These are phyloP conservation scores for Calosoma granatense DNA, from an alignment of 1,140 invertebrate species.

Conservation along the genomic window DNA sequence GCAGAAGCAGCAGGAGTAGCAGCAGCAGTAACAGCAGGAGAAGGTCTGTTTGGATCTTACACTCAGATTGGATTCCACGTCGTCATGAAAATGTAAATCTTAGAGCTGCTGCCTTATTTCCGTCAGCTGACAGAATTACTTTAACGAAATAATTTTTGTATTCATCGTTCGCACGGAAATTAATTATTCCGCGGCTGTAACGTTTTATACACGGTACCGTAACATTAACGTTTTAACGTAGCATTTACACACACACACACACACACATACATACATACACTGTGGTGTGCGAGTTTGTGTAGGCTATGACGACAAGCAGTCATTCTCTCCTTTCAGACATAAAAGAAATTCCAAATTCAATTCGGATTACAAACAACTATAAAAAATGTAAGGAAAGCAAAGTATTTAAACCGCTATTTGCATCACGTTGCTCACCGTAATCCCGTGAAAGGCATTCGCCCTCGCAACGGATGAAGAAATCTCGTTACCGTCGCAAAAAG, in stretches of 20 bases:
- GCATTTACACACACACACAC: not conserved
- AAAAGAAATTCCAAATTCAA: conserved; percentile 1
- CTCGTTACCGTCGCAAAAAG: not conserved
- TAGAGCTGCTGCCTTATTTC: too few species aligned
- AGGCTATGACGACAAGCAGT: too few species aligned
- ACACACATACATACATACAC: not conserved
- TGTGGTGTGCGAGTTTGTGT: not conserved
- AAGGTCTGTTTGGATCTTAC: too few species aligned
- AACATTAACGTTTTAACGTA: not conserved
- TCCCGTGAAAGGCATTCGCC: not conserved
- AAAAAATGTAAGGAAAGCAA: not conserved
- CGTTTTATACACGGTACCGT: not conserved
- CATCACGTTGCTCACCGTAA: not conserved
- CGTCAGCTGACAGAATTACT: not conserved
- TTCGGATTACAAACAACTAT: conserved; percentile 6
- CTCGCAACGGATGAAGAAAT: not conserved
- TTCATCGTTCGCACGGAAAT: conserved; percentile 6
- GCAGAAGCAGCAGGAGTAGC: too few species aligned
- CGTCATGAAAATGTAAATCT: too few species aligned
- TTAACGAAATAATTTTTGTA: conserved; percentile 8
- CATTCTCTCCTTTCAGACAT: not conserved
- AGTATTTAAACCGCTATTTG: conserved; percentile 5
- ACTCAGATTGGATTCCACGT: too few species aligned
- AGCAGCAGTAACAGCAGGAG: too few species aligned
- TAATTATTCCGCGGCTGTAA: not conserved